A percentile compares a stretch with the other conserved stretches of the same genome.
These are phyloP conservation scores for Brienomyrus brachyistius DNA, from an alignment of 2,113 vertebrate species.

Conservation along the genomic window DNA sequence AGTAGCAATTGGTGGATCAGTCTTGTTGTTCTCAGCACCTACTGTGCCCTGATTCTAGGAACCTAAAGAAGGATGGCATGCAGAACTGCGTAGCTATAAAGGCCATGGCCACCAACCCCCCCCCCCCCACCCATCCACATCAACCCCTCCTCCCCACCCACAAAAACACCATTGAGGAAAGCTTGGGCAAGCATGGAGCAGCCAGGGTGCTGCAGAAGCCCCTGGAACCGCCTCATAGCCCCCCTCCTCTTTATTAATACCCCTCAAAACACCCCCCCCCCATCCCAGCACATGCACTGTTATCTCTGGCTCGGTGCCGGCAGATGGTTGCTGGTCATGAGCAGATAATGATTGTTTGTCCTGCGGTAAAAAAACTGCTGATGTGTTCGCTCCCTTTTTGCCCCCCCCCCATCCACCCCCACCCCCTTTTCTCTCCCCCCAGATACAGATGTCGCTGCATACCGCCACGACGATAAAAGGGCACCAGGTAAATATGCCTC, in stretches of 20 bases:
- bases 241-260: too few relatives aligned
- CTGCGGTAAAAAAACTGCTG: too few relatives aligned
- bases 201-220: not conserved
- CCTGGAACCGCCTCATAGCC: conserved; percentile 9
- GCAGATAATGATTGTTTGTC: too few relatives aligned
- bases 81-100: not conserved
- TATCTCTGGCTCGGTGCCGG: too few relatives aligned
- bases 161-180: not conserved
- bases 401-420: too few relatives aligned
- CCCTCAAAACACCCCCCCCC: not conserved
- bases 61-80: not conserved
- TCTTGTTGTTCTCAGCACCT: not conserved
- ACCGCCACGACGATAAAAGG: conserved; percentile 84
- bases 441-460: conserved; percentile 89
- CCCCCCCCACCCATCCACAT: not conserved
- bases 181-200: not conserved
- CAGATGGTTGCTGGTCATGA: too few relatives aligned
- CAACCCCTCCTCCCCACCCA: not conserved
- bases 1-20: not conserved
- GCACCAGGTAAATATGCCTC: conserved; percentile 74
- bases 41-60: not conserved
- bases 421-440: conserved; percentile 23
- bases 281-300: not conserved
- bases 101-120: not conserved
- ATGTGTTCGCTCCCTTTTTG: too few relatives aligned